These are phyloP conservation scores for Hemicordylus capensis DNA, from an alignment of 2,113 vertebrate genomes.

Conservation along the genomic window DNA sequence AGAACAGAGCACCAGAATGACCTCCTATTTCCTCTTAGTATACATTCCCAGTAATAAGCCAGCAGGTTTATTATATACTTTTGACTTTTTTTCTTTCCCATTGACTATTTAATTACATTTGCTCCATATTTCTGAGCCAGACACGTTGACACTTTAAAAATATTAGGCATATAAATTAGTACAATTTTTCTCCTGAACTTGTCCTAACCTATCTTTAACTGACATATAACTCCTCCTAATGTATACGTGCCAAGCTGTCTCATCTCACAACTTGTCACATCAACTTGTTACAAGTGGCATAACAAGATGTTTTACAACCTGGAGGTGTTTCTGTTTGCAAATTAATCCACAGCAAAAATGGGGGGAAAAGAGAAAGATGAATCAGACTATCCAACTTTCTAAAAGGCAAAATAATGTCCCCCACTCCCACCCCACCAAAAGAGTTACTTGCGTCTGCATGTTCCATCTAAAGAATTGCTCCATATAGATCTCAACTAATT, in stretches of 20 bases:
- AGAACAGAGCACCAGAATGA: background rate
- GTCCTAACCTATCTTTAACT: constrained; percentile 37
- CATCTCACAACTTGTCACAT: constrained; percentile 51
- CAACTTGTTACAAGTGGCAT: constrained; percentile 46
- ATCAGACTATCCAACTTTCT: background rate
- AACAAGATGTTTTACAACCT: constrained; percentile 60
- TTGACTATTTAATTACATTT: constrained; percentile 33
- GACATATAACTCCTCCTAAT: constrained; percentile 39
- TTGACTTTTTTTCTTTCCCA: background rate
- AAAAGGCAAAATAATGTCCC: background rate
- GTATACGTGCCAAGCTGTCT: constrained; percentile 53
- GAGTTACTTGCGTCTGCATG: constrained; percentile 1
- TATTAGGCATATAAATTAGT: constrained; percentile 30
- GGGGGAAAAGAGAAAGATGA: background rate
- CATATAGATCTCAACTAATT: background rate
- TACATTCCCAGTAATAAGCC: background rate
- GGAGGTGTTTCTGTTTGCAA: constrained; percentile 54
- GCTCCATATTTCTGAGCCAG: constrained; percentile 24
- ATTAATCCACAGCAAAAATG: constrained; percentile 54
- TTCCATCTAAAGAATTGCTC: background rate
- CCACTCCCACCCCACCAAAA: too few relatives aligned
- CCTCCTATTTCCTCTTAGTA: background rate
- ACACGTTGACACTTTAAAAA: constrained; percentile 28
- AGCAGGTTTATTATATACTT: constrained; percentile 7
- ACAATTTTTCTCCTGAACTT: constrained; percentile 15